Evolutionary conservation across 2,888 invertebrate genomes (phyloP).

Genomic region (Drosophila stalkeri): DNA sequence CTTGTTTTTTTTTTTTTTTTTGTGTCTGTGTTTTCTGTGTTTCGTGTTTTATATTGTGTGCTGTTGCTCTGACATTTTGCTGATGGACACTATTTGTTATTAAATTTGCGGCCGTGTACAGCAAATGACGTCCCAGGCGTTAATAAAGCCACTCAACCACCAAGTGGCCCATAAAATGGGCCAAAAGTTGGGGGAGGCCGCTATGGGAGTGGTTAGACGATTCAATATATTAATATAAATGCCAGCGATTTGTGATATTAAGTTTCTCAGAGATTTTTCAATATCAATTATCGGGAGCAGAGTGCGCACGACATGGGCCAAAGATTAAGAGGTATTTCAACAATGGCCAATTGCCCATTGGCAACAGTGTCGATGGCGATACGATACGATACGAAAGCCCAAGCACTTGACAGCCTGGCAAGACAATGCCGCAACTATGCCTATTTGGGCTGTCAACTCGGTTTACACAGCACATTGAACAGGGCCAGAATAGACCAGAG

Average conservation of each 20-base stretch:
- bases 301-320: background rate
- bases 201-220: background rate
- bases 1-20: conserved; percentile 6
- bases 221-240: conserved; percentile 27
- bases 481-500: conserved; percentile 11
- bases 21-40: no score
- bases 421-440: conserved; percentile 33
- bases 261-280: conserved; percentile 18
- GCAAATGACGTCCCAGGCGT: conserved; percentile 52
- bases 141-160: conserved; percentile 29
- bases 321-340: conserved; percentile 2
- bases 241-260: conserved; percentile 13
- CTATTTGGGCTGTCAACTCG: conserved; percentile 39
- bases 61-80: conserved; percentile 27
- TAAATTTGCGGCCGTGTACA: conserved; percentile 42
- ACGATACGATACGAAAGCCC: conserved; percentile 28
- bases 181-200: no score
- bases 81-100: conserved; percentile 67
- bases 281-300: conserved; percentile 20
- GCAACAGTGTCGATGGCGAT: conserved; percentile 7
- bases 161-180: conserved; percentile 9
- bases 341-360: conserved; percentile 11
- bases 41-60: background rate
- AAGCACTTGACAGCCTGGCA: conserved; percentile 12
- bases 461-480: conserved; percentile 59